Base-by-base conservation (phyloP, 2,888 invertebrate species). In the Cryptocephalus moraei region DNA sequence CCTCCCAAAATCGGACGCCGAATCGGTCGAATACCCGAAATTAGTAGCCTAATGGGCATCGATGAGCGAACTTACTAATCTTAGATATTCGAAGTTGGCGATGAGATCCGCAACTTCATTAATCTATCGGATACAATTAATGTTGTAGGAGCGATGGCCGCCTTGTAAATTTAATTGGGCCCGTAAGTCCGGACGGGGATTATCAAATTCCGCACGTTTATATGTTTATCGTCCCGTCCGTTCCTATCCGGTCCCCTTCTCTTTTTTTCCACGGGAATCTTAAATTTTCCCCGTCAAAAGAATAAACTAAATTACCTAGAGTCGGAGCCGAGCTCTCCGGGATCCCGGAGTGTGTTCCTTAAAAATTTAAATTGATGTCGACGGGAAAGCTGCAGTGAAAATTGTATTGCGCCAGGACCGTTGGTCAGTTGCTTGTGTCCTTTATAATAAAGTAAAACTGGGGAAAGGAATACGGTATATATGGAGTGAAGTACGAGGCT, bases 91-190 rank as follows among this genome's bases (percentile, higher is more conserved):
- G 56, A 64, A 67, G 60, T 67, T 64, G 50, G 61, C 56, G 57
- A 57, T 57, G 56, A 61, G 59, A 64, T 62, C 65, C 62, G 59
- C 63, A 65, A 67, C 64, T 69, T 66, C 66, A 69, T 68, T 69
- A 68, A 69, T 67, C 67, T 66, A 56, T 52, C 56, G 62, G 66
- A 67, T 67, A 66, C 66, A 65, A 66, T 67, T 67, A 68, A 69
- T 64, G 65, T 61, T 61, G 61, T 63, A 65, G 64, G 56, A 57
- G 64, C 60, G 55, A 60, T 59, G n/a, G 62, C 62, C 62, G 60
- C 59, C 62, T 61, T 58, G 60, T 55, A 60, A 62, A 63, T 65
- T 65, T 66, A 64, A 66, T 64, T 61, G 64, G 61, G 61, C 60
- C 56, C 58, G 51, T 54, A 56, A 56, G 56, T 60, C 50, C 55